These are phyloP conservation scores for Tenebrio molitor DNA, from an alignment of 1,140 invertebrate species.

Conservation along the genomic window DNA sequence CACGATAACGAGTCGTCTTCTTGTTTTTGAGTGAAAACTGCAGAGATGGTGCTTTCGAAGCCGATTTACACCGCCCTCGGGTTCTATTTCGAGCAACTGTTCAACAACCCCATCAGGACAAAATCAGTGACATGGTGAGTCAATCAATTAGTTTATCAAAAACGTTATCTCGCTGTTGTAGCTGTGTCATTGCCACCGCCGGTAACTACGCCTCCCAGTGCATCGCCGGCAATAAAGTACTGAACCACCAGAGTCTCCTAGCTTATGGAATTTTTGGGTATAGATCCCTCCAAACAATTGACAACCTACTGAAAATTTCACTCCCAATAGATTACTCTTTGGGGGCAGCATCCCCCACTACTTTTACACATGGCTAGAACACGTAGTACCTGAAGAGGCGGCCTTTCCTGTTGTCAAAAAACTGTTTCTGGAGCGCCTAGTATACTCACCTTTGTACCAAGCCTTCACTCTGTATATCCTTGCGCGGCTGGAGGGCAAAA, in stretches of 20 bases:
- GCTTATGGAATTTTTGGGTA: conserved; percentile 82
- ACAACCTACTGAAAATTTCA: conserved; percentile 16
- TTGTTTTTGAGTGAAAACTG: not conserved
- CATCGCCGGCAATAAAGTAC: conserved; percentile 70
- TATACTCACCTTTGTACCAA: conserved; percentile 79
- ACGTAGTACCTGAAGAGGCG: conserved; percentile 70
- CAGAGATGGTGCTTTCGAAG: conserved; percentile 77
- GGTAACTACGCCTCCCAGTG: conserved; percentile 78
- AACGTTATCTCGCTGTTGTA: conserved; percentile 63
- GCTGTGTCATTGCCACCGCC: conserved; percentile 73
- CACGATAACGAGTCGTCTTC: no score
- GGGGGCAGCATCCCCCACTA: conserved; percentile 81
- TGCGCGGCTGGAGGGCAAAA: conserved; percentile 79
- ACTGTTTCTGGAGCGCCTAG: conserved; percentile 75
- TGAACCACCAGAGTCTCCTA: conserved; percentile 75
- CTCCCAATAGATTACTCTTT: conserved; percentile 74
- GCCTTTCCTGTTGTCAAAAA: conserved; percentile 70
- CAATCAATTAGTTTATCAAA: conserved; percentile 11
- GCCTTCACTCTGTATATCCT: conserved; percentile 77
- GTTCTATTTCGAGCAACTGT: conserved; percentile 78
- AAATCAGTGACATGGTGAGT: conserved; percentile 81
- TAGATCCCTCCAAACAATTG: no score
- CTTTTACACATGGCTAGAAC: conserved; percentile 76
- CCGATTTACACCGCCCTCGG: conserved; percentile 75
- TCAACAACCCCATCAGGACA: conserved; percentile 77